phyloP scores from a whole-genome alignment of 2,797 vertebrate species.

The Megalops cyprinoides region DNA sequence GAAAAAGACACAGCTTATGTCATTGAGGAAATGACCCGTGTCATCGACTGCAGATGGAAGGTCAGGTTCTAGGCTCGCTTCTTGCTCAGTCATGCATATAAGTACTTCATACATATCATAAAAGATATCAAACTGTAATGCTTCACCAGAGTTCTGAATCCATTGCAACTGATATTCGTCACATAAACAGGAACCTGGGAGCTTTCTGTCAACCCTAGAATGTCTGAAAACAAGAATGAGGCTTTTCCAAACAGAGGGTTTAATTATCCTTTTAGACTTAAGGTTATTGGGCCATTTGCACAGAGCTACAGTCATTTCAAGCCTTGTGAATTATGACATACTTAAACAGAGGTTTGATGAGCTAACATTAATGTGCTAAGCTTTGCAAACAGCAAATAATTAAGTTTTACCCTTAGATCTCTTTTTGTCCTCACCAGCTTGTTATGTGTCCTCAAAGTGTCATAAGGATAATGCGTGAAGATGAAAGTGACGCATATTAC shows the following conservation, averaged over 20 bases:
- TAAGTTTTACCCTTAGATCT: not conserved
- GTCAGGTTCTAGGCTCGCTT: not conserved
- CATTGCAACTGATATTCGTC: too few relatives aligned
- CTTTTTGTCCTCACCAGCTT: not conserved
- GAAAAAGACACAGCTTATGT: too few relatives aligned
- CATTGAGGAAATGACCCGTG: not conserved
- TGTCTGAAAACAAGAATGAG: too few relatives aligned
- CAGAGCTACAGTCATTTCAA: not conserved
- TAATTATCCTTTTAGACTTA: not conserved
- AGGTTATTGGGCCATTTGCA: not conserved
- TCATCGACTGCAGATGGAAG: not conserved
- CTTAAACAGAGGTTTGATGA: too few relatives aligned
- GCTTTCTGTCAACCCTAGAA: too few relatives aligned
- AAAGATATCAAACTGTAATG: not conserved
- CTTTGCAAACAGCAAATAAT: too few relatives aligned
- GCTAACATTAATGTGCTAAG: too few relatives aligned
- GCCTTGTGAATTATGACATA: slow-evolving; percentile 10
- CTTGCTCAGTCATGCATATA: not conserved
- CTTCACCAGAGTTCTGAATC: too few relatives aligned
- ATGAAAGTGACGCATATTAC: not conserved
- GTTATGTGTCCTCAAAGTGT: not conserved
- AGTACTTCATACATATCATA: not conserved
- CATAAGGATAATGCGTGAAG: not conserved
- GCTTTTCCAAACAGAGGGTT: not conserved
- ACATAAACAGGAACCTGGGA: too few relatives aligned